These are phyloP conservation scores for Ferdinandea cuprea DNA, from an alignment of 2,888 invertebrate genomes.

Conservation along the genomic window DNA sequence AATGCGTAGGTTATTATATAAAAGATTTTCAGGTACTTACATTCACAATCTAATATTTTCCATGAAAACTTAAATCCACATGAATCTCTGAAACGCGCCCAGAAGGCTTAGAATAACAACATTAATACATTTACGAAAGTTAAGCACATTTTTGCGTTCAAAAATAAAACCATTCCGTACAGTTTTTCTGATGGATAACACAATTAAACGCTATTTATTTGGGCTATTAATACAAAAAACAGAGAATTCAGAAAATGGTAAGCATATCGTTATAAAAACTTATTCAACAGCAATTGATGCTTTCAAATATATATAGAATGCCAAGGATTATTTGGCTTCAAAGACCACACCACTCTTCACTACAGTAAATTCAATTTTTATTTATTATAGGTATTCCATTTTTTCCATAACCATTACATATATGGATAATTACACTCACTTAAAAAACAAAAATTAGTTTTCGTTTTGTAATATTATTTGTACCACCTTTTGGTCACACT, in stretches of 20 bases:
- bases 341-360: slow-evolving; percentile 20
- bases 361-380: too few species aligned
- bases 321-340: slow-evolving; percentile 21
- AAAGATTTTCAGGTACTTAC: slow-evolving; percentile 14
- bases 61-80: slow-evolving; percentile 16
- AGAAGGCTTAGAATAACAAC: slow-evolving; percentile 5
- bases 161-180: slow-evolving; percentile 1
- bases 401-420: too few species aligned
- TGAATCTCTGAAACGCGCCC: slow-evolving; percentile 28
- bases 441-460: too few species aligned
- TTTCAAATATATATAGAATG: slow-evolving; percentile 12
- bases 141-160: not conserved
- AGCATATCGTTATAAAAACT: slow-evolving; percentile 25
- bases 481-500: too few species aligned
- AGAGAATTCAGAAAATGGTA: slow-evolving; percentile 6
- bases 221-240: not conserved
- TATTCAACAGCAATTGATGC: slow-evolving; percentile 38
- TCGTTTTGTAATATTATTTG: too few species aligned
- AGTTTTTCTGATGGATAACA: not conserved
- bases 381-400: too few species aligned
- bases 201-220: slow-evolving; percentile 1
- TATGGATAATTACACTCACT: slow-evolving; percentile 38
- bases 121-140: slow-evolving; percentile 1
- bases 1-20: not conserved
- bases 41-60: not conserved